A percentile compares a stretch with the other conserved stretches of the same genome.
Conservation (phyloP, 2,888 invertebrate species). For the Cryptocheilus praepositus region DNA sequence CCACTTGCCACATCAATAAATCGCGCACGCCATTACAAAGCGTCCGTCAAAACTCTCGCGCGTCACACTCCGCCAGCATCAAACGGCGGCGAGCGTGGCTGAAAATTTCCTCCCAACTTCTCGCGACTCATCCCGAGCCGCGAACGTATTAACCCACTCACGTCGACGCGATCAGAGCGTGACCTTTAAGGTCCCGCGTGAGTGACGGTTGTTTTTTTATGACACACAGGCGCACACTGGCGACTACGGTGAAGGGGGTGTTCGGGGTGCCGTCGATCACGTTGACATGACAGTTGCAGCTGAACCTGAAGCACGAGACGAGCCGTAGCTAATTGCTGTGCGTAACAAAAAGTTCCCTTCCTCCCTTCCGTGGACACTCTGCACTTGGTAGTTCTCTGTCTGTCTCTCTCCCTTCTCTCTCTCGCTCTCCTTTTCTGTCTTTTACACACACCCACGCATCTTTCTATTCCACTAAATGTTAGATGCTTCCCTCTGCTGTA, state of each 20-base stretch:
- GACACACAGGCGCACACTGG: background rate
- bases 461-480: background rate
- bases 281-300: conserved; percentile 51
- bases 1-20: too few species aligned
- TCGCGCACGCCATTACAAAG: too few species aligned
- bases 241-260: conserved; percentile 3
- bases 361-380: conserved; percentile 33
- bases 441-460: background rate
- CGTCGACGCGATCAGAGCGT: conserved; percentile 1
- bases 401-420: background rate
- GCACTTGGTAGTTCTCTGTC: background rate
- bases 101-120: too few species aligned
- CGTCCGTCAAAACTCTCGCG: too few species aligned
- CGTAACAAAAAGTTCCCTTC: conserved; percentile 67
- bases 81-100: too few species aligned
- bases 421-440: background rate
- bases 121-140: background rate
- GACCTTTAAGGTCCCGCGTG: background rate
- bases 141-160: conserved; percentile 1
- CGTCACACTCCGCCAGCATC: too few species aligned
- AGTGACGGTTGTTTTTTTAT: background rate
- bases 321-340: conserved; percentile 72
- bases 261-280: conserved; percentile 39
- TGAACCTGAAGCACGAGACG: conserved; percentile 62
- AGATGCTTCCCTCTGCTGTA: too few species aligned